phyloP scores from a whole-genome alignment of 2,888 invertebrate species.

The Lasioglossum vierecki region DNA sequence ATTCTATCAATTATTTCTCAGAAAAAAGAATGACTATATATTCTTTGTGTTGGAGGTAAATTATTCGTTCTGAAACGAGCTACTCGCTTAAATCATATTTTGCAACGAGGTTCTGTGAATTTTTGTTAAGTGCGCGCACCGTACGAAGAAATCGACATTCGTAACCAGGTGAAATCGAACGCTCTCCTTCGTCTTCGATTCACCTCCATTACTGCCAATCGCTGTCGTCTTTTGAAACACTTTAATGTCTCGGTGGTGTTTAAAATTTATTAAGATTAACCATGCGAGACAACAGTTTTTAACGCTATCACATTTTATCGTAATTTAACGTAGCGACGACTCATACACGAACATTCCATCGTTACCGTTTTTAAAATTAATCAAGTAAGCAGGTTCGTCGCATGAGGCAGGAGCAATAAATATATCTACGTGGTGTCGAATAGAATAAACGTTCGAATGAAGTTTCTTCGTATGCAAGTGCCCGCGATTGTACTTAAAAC shows the following conservation, averaged over 20 bases:
- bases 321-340: not conserved
- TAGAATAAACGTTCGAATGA: not conserved
- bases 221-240: not conserved
- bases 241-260: not conserved
- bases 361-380: not conserved
- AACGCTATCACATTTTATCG: not conserved
- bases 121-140: not conserved
- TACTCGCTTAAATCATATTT: not conserved
- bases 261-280: not conserved
- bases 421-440: not conserved
- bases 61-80: not conserved
- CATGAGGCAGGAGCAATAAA: not conserved
- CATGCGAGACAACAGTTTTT: not conserved
- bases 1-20: not conserved
- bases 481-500: slow-evolving; percentile 47
- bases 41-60: not conserved
- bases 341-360: slow-evolving; percentile 1
- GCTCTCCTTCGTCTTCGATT: not conserved
- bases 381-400: not conserved
- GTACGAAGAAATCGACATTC: slow-evolving; percentile 1
- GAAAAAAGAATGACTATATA: not conserved
- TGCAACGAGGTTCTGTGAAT: not conserved
- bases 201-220: not conserved
- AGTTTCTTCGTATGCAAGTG: slow-evolving; percentile 14
- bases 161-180: not conserved